phyloP scores from a whole-genome alignment of 2,113 vertebrate species.

The Orycteropus afer region DNA sequence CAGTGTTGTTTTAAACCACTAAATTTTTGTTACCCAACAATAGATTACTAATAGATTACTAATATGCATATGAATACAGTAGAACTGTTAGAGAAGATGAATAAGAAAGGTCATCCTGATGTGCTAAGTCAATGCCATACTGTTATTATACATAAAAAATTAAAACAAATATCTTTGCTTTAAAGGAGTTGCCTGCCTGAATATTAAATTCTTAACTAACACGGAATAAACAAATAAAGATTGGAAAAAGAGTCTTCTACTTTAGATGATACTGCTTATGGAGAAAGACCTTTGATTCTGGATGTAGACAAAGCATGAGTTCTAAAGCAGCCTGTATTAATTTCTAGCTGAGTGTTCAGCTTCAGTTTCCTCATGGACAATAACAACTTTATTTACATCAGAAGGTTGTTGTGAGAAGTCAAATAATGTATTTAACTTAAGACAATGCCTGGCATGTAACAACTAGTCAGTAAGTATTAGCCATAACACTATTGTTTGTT shows the following conservation, averaged over 20 bases:
- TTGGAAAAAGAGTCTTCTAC: neutral
- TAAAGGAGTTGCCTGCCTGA: neutral
- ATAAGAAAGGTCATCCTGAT: neutral
- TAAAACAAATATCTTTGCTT: neutral
- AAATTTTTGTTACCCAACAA: neutral
- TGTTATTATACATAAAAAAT: neutral
- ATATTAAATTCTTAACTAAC: neutral
- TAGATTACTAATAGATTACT: neutral
- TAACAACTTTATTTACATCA: neutral
- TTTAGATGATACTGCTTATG: neutral
- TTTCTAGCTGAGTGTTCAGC: neutral
- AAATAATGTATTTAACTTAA: neutral
- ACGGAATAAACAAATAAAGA: neutral
- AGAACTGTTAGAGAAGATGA: neutral
- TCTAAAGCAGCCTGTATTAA: neutral
- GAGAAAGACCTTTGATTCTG: neutral
- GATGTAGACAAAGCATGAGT: neutral
- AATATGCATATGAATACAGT: neutral
- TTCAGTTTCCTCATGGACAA: neutral
- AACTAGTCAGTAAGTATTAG: neutral
- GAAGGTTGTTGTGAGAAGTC: neutral
- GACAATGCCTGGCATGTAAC: neutral
- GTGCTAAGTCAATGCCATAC: neutral
- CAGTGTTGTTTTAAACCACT: no score
- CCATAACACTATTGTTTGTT: no score